Base-by-base conservation (phyloP, 2,888 invertebrate species). In the Noctua comes region DNA sequence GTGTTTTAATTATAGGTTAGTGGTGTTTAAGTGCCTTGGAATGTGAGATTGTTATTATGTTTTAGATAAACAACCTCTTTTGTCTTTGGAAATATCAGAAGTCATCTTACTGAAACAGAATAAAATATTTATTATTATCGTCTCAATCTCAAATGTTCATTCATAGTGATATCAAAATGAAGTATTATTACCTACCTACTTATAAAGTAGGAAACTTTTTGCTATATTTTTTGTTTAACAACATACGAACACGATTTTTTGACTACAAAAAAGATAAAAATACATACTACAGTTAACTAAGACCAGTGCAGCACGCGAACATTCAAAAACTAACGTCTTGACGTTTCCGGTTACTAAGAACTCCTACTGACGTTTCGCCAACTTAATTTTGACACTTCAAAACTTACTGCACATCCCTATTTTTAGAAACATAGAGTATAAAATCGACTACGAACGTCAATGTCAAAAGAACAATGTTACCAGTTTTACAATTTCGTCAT, bases 271-370 rank as follows among this genome's bases (percentile, higher is more conserved):
- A 84, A 72, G 24, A 36, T 31, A 82, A 75, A 83, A 86, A 84
- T 81, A 85, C 80, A 84, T 85, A 86, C 73, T 87, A 91, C 91
- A 90, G 92, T 91, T 90, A 91, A 83, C 83, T 88, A 83, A 89
- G 85, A 86, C 79, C 78, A 85, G 73, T 89, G 90, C 91, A 93
- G 91, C 95, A 95, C 94, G 95, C 94, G 89, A 95, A 91, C 92
- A 90, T 92, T 92, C 90, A 90, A 93, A 93, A 93, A 92, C 91
- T 90, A 93, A 92, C 93, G 90, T 94, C 93, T 92, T 95, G 95
- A 94, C 94, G 88, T 95, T 94, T 95, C 95, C 95, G 95, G 93
- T 93, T 93, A 92, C 93, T 93, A 92, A 93, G 90, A 93, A 91
- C 91, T 92, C 91, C 93, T 92, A 91, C 89, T 91, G 92, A 94